Percentiles rank a stretch among this genome's conserved stretches.
phyloP scores from a whole-genome alignment of 2,113 vertebrate genomes.

The Dolichotis patagonum region DNA sequence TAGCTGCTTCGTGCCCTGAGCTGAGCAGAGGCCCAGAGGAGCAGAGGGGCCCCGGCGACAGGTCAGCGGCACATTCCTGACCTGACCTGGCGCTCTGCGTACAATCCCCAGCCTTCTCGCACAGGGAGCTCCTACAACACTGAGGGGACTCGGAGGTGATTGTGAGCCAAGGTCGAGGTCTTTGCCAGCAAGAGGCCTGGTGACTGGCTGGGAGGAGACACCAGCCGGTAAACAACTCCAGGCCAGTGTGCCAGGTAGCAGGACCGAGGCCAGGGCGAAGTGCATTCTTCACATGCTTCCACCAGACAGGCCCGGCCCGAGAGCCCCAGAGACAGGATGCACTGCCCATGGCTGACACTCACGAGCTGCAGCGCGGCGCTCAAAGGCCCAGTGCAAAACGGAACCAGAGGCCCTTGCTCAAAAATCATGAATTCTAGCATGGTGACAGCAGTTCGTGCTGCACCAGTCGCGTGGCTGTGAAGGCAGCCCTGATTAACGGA shows the following conservation, averaged over 20 bases:
- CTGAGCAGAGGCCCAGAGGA: background rate
- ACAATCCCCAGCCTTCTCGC: background rate
- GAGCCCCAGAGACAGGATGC: background rate
- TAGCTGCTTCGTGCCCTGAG: background rate
- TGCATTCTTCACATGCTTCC: conserved; percentile 9
- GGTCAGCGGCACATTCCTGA: no score
- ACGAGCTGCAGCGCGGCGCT: no score
- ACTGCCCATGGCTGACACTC: background rate
- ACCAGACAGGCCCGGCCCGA: background rate
- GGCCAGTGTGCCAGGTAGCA: background rate
- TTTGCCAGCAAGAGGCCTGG: background rate
- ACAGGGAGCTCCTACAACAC: background rate
- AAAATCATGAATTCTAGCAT: background rate
- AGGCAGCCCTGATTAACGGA: background rate
- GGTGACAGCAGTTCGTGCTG: background rate
- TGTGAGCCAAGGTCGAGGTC: background rate
- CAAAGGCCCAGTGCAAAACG: background rate
- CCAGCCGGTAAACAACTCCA: background rate
- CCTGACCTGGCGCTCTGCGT: background rate
- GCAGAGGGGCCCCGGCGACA: background rate
- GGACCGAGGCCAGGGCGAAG: background rate
- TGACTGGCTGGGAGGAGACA: background rate
- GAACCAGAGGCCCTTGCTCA: background rate
- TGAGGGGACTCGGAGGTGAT: background rate
- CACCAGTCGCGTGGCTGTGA: background rate